Evolutionary conservation across 2,113 vertebrate species (phyloP).

Genomic region (Scolopax mira): DNA sequence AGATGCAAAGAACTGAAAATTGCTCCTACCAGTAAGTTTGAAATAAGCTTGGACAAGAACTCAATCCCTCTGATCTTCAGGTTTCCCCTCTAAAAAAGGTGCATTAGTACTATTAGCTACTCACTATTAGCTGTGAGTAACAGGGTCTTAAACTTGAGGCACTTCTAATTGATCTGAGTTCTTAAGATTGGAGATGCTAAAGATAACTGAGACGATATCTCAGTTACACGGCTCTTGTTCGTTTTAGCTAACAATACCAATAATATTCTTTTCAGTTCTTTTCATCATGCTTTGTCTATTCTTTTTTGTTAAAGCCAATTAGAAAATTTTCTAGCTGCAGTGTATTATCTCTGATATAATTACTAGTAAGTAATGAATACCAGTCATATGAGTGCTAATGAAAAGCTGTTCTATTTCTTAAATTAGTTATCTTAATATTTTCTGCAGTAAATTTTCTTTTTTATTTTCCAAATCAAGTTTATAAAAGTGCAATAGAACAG

Average conservation of each 20-base stretch:
- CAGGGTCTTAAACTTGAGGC: not conserved
- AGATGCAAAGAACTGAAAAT: not conserved
- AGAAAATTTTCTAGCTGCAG: conserved; percentile 7
- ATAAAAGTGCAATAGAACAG: not conserved
- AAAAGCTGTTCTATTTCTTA: conserved; percentile 50
- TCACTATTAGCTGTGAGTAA: not conserved
- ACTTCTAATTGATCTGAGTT: not conserved
- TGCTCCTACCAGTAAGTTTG: not conserved
- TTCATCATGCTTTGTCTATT: conserved; percentile 21
- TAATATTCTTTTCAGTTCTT: not conserved
- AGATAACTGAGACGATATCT: not conserved
- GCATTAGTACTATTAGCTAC: not conserved
- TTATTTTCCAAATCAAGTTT: conserved; percentile 40
- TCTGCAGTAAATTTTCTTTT: conserved; percentile 13
- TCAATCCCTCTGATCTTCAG: not conserved
- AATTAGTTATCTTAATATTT: conserved; percentile 53
- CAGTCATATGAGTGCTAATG: conserved; percentile 16
- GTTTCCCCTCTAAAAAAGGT: not conserved
- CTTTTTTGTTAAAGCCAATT: conserved; percentile 36
- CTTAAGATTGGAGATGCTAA: not conserved
- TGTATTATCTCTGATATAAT: conserved; percentile 50
- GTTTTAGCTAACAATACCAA: not conserved
- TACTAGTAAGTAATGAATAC: conserved; percentile 42
- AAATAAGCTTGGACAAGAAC: not conserved
- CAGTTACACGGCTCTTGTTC: not conserved